These are phyloP conservation scores for Hippopotamus amphibius DNA, from an alignment of 2,113 vertebrate species.

Conservation along the genomic window DNA sequence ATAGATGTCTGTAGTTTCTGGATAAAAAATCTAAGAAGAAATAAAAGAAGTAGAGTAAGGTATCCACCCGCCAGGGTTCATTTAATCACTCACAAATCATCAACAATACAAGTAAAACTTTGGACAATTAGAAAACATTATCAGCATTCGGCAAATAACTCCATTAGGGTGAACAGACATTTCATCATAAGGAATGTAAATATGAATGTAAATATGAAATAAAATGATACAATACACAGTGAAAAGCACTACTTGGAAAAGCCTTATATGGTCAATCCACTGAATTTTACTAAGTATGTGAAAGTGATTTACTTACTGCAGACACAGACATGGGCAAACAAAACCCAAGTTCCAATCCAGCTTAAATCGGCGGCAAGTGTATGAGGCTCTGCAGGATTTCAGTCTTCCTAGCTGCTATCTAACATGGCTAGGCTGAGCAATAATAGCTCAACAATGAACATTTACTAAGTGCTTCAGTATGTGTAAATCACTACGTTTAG, in stretches of 20 bases:
- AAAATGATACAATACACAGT: background rate
- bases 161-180: background rate
- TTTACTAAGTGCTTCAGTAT: background rate
- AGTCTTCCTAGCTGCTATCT: background rate
- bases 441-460: background rate
- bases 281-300: background rate
- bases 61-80: background rate
- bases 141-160: background rate
- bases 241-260: conserved; percentile 6
- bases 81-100: background rate
- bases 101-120: background rate
- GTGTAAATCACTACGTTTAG: background rate
- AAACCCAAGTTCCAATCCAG: background rate
- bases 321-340: background rate
- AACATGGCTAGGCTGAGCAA: background rate
- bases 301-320: background rate
- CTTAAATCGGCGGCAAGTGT: background rate
- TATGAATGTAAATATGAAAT: background rate
- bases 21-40: conserved; percentile 96
- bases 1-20: conserved; percentile 99
- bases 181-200: background rate
- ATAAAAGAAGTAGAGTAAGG: conserved; percentile 68
- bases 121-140: background rate
- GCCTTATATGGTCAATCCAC: background rate
- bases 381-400: background rate